Base-by-base conservation (phyloP, 1,140 invertebrate genomes). In the Radopholus similis region DNA sequence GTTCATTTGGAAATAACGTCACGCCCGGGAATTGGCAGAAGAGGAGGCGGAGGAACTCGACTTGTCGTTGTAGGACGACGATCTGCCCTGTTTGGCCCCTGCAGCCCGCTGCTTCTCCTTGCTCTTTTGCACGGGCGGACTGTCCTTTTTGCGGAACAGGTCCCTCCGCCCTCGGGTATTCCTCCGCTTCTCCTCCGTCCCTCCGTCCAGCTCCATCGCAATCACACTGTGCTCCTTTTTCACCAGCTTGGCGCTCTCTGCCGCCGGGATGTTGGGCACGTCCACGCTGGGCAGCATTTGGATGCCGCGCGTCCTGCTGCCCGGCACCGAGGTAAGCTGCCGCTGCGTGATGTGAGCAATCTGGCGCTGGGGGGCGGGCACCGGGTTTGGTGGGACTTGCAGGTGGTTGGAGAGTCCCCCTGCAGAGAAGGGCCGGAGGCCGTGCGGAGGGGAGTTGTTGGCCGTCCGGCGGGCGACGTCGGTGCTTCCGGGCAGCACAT, bases 221-320 rank as follows among this genome's bases (percentile, higher is more conserved):
- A 51, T 28, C 18, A 51, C 47, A 51, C 21, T 51, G 47, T 51
- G 47, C 21, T 2, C 23, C 30, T 51, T 51, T 51, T 21, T 21
- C 15, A 8, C n/a, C 44, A n/a, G 4, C 44, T 23, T n/a, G 26
- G n/a, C 44, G 28, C 21, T 60, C n/a, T 44, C 34, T 13, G 35
- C 13, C 1, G 63, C 28, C 32, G 72, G 72, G 26, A 73, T 73
- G 35, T 73, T 73, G 5, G 72, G 72, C 37, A 73, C 49, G n/a
- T 72, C 70, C 11, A 73, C 42, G 18, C 64, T 71, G n/a, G 72
- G 72, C n/a, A 73, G 42, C 51, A 73, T 68, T 30, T 73, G 64
- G 3, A 66, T 66, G 37, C 72, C 72, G 9, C 72, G 58, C 32
- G 75, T 73, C n/a, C 21, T 42, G 13, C 73, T 71, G 0, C 72